phyloP scores from a whole-genome alignment of 2,113 vertebrate genomes.

The Burhinus oedicnemus region DNA sequence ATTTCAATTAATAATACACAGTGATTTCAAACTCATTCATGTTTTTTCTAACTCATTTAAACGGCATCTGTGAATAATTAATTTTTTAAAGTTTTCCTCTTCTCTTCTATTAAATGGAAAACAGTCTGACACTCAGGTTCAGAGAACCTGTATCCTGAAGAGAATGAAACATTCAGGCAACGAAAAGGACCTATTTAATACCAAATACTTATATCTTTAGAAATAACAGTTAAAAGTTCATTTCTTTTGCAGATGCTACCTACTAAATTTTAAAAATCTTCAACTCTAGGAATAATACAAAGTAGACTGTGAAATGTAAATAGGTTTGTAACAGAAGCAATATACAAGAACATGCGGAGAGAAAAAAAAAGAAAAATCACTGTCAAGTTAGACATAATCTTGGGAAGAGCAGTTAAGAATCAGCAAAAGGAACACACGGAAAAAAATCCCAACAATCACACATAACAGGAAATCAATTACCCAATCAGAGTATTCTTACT shows the following conservation, averaged over 20 bases:
- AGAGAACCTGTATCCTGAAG: neutral
- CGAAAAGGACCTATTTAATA: neutral
- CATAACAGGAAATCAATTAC: neutral
- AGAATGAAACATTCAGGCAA: neutral
- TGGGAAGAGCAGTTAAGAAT: neutral
- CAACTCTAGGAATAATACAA: neutral
- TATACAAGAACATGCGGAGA: neutral
- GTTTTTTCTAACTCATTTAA: conserved; percentile 1
- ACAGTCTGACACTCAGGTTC: neutral
- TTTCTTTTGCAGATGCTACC: neutral
- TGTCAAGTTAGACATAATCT: neutral
- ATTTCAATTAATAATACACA: neutral
- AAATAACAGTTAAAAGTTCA: neutral
- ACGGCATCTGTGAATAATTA: neutral
- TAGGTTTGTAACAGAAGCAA: neutral
- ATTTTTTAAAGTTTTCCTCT: neutral
- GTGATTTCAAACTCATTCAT: neutral
- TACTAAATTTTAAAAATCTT: neutral
- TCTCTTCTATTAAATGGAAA: neutral
- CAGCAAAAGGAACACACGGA: neutral
- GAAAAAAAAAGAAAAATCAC: neutral
- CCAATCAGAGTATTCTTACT: neutral
- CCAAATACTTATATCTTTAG: neutral
- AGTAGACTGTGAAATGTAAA: neutral
- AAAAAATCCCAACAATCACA: neutral